Evolutionary conservation across 2,888 invertebrate genomes (phyloP).

Genomic region (Elysia crispata): DNA sequence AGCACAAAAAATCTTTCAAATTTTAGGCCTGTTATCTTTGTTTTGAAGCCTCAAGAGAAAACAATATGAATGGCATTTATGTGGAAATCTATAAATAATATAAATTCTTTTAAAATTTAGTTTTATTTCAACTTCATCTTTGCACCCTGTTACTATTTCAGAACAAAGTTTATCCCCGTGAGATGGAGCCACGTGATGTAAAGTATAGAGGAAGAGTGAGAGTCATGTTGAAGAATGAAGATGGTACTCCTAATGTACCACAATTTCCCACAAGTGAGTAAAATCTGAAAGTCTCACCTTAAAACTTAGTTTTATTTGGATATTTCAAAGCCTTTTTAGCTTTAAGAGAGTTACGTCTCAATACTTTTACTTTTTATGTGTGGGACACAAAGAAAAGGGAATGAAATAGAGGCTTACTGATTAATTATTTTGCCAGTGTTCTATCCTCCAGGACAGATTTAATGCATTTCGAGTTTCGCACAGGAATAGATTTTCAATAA

Average conservation of each 20-base stretch:
- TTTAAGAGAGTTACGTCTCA: neutral
- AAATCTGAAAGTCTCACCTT: neutral
- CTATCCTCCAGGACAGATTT: too few species aligned
- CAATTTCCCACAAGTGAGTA: constrained; percentile 84
- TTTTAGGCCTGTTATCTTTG: too few species aligned
- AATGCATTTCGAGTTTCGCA: neutral
- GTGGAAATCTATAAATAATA: too few species aligned
- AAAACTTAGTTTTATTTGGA: neutral
- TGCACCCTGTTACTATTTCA: constrained; percentile 52
- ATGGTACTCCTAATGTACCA: constrained; percentile 86
- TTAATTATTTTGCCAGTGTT: too few species aligned
- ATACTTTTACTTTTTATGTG: neutral
- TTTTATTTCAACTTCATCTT: too few species aligned
- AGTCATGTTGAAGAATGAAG: constrained; percentile 93
- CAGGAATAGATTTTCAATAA: neutral
- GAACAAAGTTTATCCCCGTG: constrained; percentile 90
- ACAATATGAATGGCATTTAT: neutral
- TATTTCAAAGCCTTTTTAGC: too few species aligned
- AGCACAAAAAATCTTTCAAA: too few species aligned
- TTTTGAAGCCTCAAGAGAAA: too few species aligned
- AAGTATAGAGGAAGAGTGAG: constrained; percentile 91
- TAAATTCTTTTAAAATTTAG: too few species aligned
- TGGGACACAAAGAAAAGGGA: too few species aligned
- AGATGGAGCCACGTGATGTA: constrained; percentile 90
- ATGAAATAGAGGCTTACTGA: too few species aligned